phyloP scores from a whole-genome alignment of 2,797 vertebrate genomes.

The Trachops cirrhosus region DNA sequence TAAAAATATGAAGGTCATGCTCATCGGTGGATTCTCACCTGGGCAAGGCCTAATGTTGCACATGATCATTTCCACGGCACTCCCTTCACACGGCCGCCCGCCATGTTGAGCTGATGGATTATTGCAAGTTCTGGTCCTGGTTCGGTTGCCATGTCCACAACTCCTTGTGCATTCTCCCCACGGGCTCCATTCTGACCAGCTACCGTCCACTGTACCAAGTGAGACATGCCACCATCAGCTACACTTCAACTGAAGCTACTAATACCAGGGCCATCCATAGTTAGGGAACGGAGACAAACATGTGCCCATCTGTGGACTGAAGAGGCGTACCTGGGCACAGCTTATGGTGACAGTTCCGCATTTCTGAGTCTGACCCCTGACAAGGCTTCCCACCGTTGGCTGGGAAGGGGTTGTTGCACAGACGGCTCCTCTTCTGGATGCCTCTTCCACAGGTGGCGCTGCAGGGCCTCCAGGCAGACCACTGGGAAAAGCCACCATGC shows the following conservation, averaged over 20 bases:
- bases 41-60: conserved; percentile 93
- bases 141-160: conserved; percentile 95
- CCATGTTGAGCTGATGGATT: conserved; percentile 88
- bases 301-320: rapidly evolving
- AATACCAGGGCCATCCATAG: background rate
- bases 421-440: conserved; percentile 89
- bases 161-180: conserved; percentile 97
- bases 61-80: conserved; percentile 87
- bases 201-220: conserved; percentile 89
- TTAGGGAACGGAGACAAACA: background rate
- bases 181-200: conserved; percentile 93
- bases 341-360: conserved; percentile 87
- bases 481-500: conserved; percentile 93
- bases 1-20: background rate
- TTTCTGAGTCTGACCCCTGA: conserved; percentile 83
- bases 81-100: conserved; percentile 90
- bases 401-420: conserved; percentile 91
- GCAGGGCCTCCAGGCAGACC: conserved; percentile 93
- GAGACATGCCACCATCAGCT: background rate
- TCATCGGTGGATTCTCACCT: conserved; percentile 80
- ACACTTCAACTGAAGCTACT: background rate
- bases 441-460: conserved; percentile 92
- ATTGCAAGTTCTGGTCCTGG: conserved; percentile 91
- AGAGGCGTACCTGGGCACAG: conserved; percentile 91
- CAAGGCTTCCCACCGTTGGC: conserved; percentile 94